A percentile compares a stretch with the other conserved stretches of the same genome.
Evolutionary conservation across 1,140 invertebrate genomes (phyloP).

Genomic region (Drosophila pachea): DNA sequence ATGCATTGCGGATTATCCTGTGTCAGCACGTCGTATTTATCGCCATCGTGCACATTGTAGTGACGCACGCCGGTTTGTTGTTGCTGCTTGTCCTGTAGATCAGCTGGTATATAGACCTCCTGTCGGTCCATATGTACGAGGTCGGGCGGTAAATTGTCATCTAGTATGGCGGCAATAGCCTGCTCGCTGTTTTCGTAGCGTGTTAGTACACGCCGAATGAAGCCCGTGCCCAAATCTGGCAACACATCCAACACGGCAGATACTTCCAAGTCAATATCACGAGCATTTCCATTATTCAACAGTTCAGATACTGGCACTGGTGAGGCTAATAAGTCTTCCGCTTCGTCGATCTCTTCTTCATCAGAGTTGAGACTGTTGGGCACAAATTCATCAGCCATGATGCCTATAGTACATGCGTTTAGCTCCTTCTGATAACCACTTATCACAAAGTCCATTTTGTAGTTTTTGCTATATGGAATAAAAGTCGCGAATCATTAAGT

Average conservation of each 20-base stretch:
- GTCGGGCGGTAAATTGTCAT: slow-evolving; percentile 83
- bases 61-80: slow-evolving; percentile 81
- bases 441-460: slow-evolving; percentile 80
- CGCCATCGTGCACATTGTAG: slow-evolving; percentile 86
- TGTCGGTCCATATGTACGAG: slow-evolving; percentile 79
- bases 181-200: slow-evolving; percentile 86
- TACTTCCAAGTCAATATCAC: slow-evolving; percentile 72
- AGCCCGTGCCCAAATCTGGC: slow-evolving; percentile 87
- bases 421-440: slow-evolving; percentile 70
- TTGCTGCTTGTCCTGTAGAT: slow-evolving; percentile 80
- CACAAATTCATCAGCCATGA: slow-evolving; percentile 47
- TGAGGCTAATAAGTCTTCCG: slow-evolving; percentile 2
- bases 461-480: slow-evolving; percentile 80
- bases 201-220: slow-evolving; percentile 85
- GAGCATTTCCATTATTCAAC: slow-evolving; percentile 19
- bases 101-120: slow-evolving; percentile 80
- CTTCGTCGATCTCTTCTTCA: slow-evolving; percentile 26
- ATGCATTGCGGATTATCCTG: slow-evolving; percentile 79
- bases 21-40: slow-evolving; percentile 88
- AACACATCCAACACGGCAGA: slow-evolving; percentile 83
- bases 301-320: slow-evolving; percentile 12
- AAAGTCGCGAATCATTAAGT: background rate
- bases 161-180: slow-evolving; percentile 90
- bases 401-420: slow-evolving; percentile 39
- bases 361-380: slow-evolving; percentile 19